These are phyloP conservation scores for Darevskia nairensis DNA, from an alignment of 2,797 vertebrate genomes.

Conservation along the genomic window DNA sequence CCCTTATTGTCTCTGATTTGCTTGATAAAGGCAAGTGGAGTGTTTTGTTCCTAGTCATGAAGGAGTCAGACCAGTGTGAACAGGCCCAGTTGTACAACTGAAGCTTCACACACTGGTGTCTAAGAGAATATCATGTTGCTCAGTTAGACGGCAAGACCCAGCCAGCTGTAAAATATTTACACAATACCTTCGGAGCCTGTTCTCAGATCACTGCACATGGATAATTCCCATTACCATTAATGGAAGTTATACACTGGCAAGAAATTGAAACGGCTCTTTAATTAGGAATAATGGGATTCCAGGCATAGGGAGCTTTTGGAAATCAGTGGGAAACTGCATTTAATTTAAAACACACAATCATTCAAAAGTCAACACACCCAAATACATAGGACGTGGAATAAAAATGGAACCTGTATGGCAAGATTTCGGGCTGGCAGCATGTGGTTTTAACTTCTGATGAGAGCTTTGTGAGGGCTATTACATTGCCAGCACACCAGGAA, in stretches of 20 bases:
- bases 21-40: not conserved
- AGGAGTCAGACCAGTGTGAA: not conserved
- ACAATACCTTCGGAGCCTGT: conserved; percentile 38
- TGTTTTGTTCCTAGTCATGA: not conserved
- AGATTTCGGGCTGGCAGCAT: not conserved
- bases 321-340: not conserved
- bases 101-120: conserved; percentile 21
- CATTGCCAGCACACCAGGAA: no score
- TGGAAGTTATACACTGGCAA: conserved; percentile 26
- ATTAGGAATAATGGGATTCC: conserved; percentile 53
- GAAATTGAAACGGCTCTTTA: conserved; percentile 52
- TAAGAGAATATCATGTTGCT: conserved; percentile 45
- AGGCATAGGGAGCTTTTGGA: conserved; percentile 8
- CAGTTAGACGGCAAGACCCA: conserved; percentile 24
- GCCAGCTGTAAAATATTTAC: conserved; percentile 56
- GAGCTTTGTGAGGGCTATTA: not conserved
- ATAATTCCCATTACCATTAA: conserved; percentile 58
- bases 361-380: not conserved
- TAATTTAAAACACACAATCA: not conserved
- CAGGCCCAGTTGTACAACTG: not conserved
- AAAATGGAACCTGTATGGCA: not conserved
- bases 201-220: conserved; percentile 58
- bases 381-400: not conserved
- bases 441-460: not conserved
- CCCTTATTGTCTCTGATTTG: not conserved